Base-by-base conservation (phyloP, 2,797 vertebrate genomes). In the Sebastes hubbsi region DNA sequence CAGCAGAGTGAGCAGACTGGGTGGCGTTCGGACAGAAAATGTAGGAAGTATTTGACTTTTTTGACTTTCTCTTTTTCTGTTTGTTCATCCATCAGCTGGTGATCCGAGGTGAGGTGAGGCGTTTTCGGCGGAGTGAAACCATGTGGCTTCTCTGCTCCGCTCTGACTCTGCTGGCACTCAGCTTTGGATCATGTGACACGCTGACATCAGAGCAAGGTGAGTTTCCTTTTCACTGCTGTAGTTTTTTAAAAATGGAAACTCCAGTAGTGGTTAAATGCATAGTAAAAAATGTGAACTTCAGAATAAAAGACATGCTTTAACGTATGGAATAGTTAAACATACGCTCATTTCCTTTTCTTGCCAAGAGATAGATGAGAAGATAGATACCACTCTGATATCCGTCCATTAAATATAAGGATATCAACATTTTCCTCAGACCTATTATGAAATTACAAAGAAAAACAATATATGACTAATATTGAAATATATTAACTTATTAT, bases 121-220 rank as follows among this genome's bases (percentile, higher is more conserved):
- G 85, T 75, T 71, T 71, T 54, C 58, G 2, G 84, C 63, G 82
- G 78, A 84, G 82, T 66, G 73, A 83, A 85, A 94, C 86, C 93
- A 96, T 96, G 96, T 94, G 93, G 94, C 88, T 93, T 63, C 73
- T 94, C 80, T 87, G 89, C 85, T 93, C 76, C 88, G 86, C 88
- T 74, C 83, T 96, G 89, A 87, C 90, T 72, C 88, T 95, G 86
- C 81, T 96, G 92, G 86, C 88, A 64, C 81, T 95, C 87, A 77
- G 88, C 86, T 85, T 92, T 1, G 89, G 90, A 88, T 93, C 89
- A 30, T 93, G 94, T 87, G 93, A 92, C 81, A 77, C 16, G 2
- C 54, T 84, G 80, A 74, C 70, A 63, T 84, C 92, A 12, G 82
- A 91, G 38, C 72, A 94, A 93, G 95, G 95, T 96, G 77, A 94